phyloP scores from a whole-genome alignment of 1,140 invertebrate genomes.

The Polyergus mexicanus region DNA sequence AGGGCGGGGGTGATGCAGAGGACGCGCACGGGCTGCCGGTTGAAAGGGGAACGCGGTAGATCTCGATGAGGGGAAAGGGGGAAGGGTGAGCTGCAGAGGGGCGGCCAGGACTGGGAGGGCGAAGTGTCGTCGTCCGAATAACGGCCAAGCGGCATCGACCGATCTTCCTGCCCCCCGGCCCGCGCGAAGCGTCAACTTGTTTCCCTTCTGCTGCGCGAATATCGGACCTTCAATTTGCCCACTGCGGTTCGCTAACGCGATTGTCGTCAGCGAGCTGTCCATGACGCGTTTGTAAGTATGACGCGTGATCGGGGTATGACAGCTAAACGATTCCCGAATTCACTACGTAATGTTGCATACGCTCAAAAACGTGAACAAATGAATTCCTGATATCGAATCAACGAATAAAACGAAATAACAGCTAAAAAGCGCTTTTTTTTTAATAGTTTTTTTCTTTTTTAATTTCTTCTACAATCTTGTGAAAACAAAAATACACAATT shows the following conservation, averaged over 20 bases:
- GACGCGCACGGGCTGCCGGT: constrained; percentile 66
- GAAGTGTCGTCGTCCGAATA: constrained; percentile 87
- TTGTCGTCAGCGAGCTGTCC: constrained; percentile 78
- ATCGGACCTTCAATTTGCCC: constrained; percentile 86
- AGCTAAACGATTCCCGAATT: constrained; percentile 52
- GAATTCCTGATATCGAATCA: constrained; percentile 12
- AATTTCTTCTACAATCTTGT: no score
- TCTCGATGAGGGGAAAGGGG: constrained; percentile 72
- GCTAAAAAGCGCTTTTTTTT: not conserved
- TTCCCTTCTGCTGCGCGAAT: constrained; percentile 85
- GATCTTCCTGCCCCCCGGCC: constrained; percentile 84
- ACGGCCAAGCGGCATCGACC: constrained; percentile 87
- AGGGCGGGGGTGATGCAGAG: constrained; percentile 68
- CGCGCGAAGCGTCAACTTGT: constrained; percentile 85
- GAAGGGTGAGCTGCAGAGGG: constrained; percentile 63
- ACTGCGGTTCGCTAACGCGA: constrained; percentile 83
- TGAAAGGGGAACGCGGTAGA: constrained; percentile 55
- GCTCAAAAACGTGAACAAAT: constrained; percentile 38
- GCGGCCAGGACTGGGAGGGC: constrained; percentile 82
- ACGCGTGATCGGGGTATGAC: constrained; percentile 63
- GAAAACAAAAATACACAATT: no score
- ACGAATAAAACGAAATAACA: not conserved
- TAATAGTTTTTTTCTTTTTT: no score
- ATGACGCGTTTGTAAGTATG: constrained; percentile 61
- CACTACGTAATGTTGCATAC: not conserved